These are phyloP conservation scores for Apostichopus leukothele DNA, from an alignment of 53 echinoderm and acorn worm species.

Conservation along the genomic window DNA sequence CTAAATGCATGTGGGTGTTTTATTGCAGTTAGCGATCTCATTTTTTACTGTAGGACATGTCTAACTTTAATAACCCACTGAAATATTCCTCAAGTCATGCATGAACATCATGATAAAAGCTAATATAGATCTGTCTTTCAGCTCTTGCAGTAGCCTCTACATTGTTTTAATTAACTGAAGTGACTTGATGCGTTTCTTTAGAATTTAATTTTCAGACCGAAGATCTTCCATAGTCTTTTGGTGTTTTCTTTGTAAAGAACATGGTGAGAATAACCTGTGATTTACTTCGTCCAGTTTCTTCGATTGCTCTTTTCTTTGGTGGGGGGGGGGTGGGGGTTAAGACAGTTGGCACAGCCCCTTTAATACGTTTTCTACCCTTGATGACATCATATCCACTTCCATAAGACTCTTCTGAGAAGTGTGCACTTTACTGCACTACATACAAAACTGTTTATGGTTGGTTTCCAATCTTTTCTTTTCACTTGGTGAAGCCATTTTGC, in stretches of 20 bases:
- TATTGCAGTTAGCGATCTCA: not conserved
- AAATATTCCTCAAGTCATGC: slow-evolving; percentile 16
- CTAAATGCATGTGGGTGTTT: not conserved
- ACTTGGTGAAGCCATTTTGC: too few species aligned
- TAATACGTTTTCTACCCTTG: too few species aligned
- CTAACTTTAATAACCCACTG: too few species aligned
- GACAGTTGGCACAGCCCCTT: too few species aligned
- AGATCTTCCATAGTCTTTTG: not conserved
- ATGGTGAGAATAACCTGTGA: not conserved
- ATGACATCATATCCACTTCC: too few species aligned
- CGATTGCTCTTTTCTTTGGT: too few species aligned
- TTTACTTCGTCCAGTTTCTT: too few species aligned
- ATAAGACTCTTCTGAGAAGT: too few species aligned
- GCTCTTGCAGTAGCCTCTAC: slow-evolving; percentile 3
- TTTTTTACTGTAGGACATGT: not conserved
- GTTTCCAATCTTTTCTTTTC: too few species aligned
- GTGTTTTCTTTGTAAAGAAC: not conserved
- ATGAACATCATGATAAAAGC: not conserved
- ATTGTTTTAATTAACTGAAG: not conserved
- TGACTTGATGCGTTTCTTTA: not conserved
- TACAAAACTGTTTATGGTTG: too few species aligned
- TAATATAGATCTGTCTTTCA: not conserved
- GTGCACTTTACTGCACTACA: too few species aligned
- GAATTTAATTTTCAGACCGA: not conserved
- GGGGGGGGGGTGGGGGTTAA: too few species aligned